Evolutionary conservation across 2,888 invertebrate genomes (phyloP).

Genomic region (Xylota sylvarum): DNA sequence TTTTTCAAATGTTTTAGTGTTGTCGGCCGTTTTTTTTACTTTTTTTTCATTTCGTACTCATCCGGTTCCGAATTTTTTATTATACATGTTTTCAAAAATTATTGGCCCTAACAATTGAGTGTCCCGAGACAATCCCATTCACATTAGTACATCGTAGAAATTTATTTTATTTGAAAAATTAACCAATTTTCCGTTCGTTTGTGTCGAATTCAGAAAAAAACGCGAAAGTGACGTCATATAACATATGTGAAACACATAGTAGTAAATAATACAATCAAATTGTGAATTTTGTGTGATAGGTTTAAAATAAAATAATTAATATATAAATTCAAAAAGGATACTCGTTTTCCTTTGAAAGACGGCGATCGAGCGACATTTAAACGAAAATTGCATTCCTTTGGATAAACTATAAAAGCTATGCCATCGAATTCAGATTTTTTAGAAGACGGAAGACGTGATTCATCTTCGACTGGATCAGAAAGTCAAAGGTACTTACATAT

Average conservation of each 20-base stretch:
- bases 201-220: background rate
- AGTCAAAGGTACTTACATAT: conserved; percentile 55
- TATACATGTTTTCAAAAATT: conserved; percentile 12
- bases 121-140: conserved; percentile 2
- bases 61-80: conserved; percentile 21
- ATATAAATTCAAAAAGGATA: conserved; percentile 12
- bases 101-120: conserved; percentile 5
- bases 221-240: conserved; percentile 42
- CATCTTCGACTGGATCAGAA: conserved; percentile 71
- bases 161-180: conserved; percentile 9
- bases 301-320: background rate
- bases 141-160: background rate
- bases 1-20: conserved; percentile 39
- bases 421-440: conserved; percentile 74
- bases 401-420: conserved; percentile 59
- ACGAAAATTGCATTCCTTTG: conserved; percentile 6
- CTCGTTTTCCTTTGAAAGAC: background rate
- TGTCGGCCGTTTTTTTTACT: conserved; percentile 28
- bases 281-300: conserved; percentile 4
- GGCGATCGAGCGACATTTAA: background rate
- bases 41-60: conserved; percentile 15
- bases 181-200: background rate
- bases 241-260: conserved; percentile 34
- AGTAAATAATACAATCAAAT: conserved; percentile 18
- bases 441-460: conserved; percentile 70